phyloP scores from a whole-genome alignment of 1,140 invertebrate species.

The Papilio helenus region DNA sequence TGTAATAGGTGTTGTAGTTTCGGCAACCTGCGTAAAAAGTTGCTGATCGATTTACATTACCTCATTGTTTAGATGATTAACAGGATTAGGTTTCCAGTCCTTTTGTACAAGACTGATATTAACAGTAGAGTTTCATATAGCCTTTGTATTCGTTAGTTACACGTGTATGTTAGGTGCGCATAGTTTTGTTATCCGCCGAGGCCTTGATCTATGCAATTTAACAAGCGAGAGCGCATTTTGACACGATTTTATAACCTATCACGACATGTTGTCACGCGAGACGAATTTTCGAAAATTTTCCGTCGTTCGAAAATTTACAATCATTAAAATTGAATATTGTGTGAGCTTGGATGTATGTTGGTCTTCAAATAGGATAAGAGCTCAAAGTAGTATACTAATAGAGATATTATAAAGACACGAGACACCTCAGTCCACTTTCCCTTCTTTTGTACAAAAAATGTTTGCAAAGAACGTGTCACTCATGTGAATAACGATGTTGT shows the following conservation, averaged over 20 bases:
- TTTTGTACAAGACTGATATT: neutral
- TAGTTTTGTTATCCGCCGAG: constrained; percentile 22
- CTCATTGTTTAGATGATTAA: neutral
- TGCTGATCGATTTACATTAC: neutral
- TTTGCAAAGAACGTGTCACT: neutral
- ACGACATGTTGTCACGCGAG: constrained; percentile 28
- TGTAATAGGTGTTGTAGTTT: neutral
- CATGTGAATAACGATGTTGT: neutral
- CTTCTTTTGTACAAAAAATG: neutral
- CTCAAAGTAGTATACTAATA: neutral
- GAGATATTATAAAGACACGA: neutral
- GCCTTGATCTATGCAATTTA: constrained; percentile 34
- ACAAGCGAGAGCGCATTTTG: constrained; percentile 37
- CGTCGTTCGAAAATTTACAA: neutral
- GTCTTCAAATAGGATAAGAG: neutral
- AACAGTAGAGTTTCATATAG: neutral
- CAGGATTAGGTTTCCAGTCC: neutral
- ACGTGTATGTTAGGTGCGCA: neutral
- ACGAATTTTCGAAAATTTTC: constrained; percentile 15
- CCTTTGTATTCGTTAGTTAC: constrained; percentile 14
- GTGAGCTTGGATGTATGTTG: neutral
- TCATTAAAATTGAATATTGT: too few species aligned
- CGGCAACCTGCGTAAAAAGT: neutral
- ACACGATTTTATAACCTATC: constrained; percentile 37
- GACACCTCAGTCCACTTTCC: neutral